phyloP scores from a whole-genome alignment of 2,888 invertebrate genomes.

The Sphaeridia pumilis region DNA sequence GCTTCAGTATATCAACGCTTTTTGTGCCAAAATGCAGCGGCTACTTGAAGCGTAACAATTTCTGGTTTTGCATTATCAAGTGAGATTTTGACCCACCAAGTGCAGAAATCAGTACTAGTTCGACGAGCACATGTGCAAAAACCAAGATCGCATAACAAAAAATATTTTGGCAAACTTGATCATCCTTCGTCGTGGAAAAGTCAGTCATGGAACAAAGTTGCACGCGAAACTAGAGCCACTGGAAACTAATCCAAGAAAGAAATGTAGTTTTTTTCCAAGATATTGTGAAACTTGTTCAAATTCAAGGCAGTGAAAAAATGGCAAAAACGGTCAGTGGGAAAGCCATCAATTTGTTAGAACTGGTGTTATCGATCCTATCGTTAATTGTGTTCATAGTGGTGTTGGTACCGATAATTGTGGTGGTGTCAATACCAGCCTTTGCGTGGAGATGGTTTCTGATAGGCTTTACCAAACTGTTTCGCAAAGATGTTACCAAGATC shows the following conservation, averaged over 20 bases:
- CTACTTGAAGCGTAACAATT: background rate
- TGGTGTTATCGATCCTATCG: constrained; percentile 18
- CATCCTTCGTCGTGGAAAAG: no score
- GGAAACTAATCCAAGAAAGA: background rate
- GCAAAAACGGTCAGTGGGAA: no score
- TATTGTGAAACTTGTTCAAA: background rate
- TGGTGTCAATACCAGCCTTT: constrained; percentile 19
- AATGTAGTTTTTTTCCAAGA: background rate
- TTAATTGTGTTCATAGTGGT: constrained; percentile 24
- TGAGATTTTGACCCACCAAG: background rate
- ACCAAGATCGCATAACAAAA: no score
- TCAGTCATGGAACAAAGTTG: background rate
- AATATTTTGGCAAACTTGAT: no score
- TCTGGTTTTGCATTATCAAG: background rate
- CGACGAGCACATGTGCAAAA: no score
- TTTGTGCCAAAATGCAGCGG: background rate
- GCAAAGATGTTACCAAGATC: constrained; percentile 23
- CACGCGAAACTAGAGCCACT: background rate
- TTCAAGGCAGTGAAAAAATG: no score
- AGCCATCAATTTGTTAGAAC: no score
- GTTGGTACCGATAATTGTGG: constrained; percentile 17
- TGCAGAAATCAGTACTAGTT: no score
- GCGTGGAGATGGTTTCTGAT: constrained; percentile 20
- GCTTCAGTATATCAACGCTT: background rate
- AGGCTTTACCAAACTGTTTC: constrained; percentile 22